These are phyloP conservation scores for Nemapogon koenigi DNA, from an alignment of 2,888 invertebrate genomes.

Conservation along the genomic window DNA sequence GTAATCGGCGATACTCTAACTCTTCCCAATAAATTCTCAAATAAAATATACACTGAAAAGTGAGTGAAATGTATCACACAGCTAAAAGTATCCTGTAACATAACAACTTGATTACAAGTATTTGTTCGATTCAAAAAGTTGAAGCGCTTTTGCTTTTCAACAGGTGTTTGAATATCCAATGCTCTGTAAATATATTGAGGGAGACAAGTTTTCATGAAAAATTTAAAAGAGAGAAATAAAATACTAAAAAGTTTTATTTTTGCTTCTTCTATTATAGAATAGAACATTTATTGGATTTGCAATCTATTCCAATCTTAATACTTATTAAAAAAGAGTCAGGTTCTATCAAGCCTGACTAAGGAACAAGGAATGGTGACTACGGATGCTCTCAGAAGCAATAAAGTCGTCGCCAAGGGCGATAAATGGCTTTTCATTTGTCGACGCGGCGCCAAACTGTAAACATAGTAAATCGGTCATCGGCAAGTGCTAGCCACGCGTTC, in stretches of 20 bases:
- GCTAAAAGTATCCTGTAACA: too few relatives aligned
- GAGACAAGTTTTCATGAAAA: slow-evolving; percentile 27
- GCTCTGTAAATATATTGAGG: slow-evolving; percentile 27
- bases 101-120: slow-evolving; percentile 27
- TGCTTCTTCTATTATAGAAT: too few relatives aligned
- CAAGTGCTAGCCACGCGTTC: slow-evolving; percentile 10
- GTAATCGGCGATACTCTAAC: too few relatives aligned
- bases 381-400: slow-evolving; percentile 26
- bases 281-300: too few relatives aligned
- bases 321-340: too few relatives aligned
- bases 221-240: too few relatives aligned
- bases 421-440: slow-evolving; percentile 20
- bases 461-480: slow-evolving; percentile 9
- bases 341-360: neutral
- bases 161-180: slow-evolving; percentile 28
- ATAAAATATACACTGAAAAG: too few relatives aligned
- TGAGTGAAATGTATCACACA: too few relatives aligned
- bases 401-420: slow-evolving; percentile 27
- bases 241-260: too few relatives aligned
- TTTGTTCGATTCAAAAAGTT: slow-evolving; percentile 26
- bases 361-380: neutral
- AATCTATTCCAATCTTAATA: too few relatives aligned
- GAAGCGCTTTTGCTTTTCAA: slow-evolving; percentile 19
- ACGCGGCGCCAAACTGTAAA: slow-evolving; percentile 8
- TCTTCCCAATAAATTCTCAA: too few relatives aligned